Evolutionary conservation across 2,888 invertebrate genomes (phyloP).

Genomic region (Hypomecis punctinalis): DNA sequence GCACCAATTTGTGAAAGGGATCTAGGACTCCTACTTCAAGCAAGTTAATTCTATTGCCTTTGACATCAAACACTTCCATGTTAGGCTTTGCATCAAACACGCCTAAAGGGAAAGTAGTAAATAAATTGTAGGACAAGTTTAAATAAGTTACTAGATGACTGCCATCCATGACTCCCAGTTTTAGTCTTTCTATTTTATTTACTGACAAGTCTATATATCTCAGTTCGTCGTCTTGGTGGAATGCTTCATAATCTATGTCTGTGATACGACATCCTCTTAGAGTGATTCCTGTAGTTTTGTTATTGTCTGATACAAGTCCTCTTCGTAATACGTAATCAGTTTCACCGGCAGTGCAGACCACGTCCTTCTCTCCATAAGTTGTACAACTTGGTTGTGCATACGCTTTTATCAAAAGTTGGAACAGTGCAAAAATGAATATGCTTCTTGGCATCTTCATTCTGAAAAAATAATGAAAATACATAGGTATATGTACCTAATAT

Average conservation of each 20-base stretch:
- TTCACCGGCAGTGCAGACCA: slow-evolving; percentile 48
- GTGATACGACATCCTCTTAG: slow-evolving; percentile 51
- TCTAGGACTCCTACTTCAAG: slow-evolving; percentile 61
- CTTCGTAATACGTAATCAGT: slow-evolving; percentile 45
- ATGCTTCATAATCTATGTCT: slow-evolving; percentile 56
- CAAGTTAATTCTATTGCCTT: slow-evolving; percentile 53
- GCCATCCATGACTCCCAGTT: slow-evolving; percentile 60
- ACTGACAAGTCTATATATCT: slow-evolving; percentile 60
- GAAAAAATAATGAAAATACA: too few species aligned
- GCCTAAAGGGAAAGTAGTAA: slow-evolving; percentile 58
- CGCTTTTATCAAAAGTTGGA: too few species aligned
- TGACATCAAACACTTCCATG: slow-evolving; percentile 59
- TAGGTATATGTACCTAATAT: too few species aligned
- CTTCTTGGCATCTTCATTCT: too few species aligned
- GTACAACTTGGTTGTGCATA: slow-evolving; percentile 41
- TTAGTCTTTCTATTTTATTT: slow-evolving; percentile 57
- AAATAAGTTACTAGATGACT: slow-evolving; percentile 51
- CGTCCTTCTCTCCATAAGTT: slow-evolving; percentile 40
- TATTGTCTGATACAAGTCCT: slow-evolving; percentile 55
- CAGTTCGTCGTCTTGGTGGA: slow-evolving; percentile 53
- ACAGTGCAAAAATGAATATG: too few species aligned
- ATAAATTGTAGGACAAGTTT: slow-evolving; percentile 60
- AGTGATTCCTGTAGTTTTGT: slow-evolving; percentile 48
- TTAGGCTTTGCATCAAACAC: slow-evolving; percentile 61
- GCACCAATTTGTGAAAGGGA: slow-evolving; percentile 51